Evolutionary conservation across 2,797 vertebrate genomes (phyloP).

Genomic region (Oreonectes daqikongensis): DNA sequence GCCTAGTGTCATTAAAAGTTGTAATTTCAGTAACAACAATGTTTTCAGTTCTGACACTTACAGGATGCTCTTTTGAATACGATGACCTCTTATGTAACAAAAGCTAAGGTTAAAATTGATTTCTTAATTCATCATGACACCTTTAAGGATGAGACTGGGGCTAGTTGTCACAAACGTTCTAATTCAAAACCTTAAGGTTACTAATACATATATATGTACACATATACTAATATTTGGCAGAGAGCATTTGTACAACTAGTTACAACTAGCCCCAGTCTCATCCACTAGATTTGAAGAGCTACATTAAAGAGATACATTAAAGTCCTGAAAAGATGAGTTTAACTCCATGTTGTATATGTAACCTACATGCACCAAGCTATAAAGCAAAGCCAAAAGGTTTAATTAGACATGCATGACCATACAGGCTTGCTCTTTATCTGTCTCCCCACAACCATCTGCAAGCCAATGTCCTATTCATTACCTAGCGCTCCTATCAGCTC

Average conservation of each 20-base stretch:
- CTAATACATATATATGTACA: too few species aligned
- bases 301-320: background rate
- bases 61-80: too few species aligned
- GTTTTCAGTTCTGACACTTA: too few species aligned
- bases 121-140: too few species aligned
- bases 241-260: too few species aligned
- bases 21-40: too few species aligned
- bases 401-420: conserved; percentile 61
- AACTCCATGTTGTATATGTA: background rate
- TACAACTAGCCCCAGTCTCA: background rate
- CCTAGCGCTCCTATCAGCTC: conserved; percentile 29
- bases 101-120: too few species aligned
- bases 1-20: too few species aligned
- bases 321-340: background rate
- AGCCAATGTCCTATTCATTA: conserved; percentile 58
- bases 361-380: conserved; percentile 3
- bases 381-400: background rate
- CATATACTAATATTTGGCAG: too few species aligned
- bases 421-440: conserved; percentile 61
- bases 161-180: background rate
- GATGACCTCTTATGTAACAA: too few species aligned
- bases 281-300: background rate
- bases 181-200: background rate
- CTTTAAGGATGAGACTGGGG: too few species aligned
- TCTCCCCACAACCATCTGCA: conserved; percentile 53